These are phyloP conservation scores for Eupithecia centaureata DNA, from an alignment of 2,888 invertebrate species.

Conservation along the genomic window DNA sequence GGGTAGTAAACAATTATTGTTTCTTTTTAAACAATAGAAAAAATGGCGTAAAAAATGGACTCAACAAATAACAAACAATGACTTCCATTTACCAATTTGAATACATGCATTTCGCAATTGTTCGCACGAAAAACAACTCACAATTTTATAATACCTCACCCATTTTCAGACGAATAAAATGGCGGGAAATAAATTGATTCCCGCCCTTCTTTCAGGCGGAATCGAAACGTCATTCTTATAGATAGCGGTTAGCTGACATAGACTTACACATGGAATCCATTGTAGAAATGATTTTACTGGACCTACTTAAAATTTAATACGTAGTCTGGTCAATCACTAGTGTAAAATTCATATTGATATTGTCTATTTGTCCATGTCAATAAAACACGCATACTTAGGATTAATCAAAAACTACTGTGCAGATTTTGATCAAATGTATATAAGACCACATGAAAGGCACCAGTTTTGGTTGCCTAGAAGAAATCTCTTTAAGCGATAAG, in stretches of 20 bases:
- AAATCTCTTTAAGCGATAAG: no score
- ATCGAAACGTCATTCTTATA: background rate
- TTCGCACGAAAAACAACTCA: background rate
- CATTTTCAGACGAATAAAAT: background rate
- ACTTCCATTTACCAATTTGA: background rate
- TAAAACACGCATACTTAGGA: no score
- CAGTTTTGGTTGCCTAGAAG: no score
- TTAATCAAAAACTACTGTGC: no score
- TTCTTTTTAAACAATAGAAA: background rate
- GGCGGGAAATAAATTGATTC: conserved; percentile 6
- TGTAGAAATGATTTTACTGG: background rate
- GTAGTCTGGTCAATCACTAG: no score
- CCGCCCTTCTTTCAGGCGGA: background rate
- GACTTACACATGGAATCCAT: background rate
- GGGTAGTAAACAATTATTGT: background rate
- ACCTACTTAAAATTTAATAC: no score
- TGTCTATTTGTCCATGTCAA: no score
- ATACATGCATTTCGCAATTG: conserved; percentile 5
- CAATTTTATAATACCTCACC: background rate
- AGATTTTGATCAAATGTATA: no score
- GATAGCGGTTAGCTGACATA: background rate
- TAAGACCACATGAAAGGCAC: no score
- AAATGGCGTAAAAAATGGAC: background rate
- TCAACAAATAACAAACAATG: background rate
- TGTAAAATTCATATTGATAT: no score